phyloP scores from a whole-genome alignment of 2,797 vertebrate genomes.

The Aulostomus chinensis region DNA sequence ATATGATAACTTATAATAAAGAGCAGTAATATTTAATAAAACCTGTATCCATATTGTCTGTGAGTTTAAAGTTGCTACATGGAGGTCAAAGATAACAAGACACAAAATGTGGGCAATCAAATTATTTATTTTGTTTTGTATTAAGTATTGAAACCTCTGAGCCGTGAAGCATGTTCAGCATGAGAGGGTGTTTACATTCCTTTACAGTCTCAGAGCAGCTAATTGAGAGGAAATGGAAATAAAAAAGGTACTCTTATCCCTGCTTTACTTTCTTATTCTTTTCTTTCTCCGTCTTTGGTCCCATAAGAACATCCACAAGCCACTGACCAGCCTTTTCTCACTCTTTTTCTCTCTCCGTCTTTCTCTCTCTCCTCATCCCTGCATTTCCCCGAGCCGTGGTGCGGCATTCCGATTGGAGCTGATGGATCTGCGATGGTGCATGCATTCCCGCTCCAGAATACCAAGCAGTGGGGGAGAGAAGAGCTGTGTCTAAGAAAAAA shows the following conservation, averaged over 20 bases:
- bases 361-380: slow-evolving; percentile 58
- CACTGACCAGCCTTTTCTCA: slow-evolving; percentile 58
- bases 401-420: slow-evolving; percentile 72
- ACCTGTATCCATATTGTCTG: no score
- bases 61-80: no score
- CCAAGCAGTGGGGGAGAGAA: slow-evolving; percentile 73
- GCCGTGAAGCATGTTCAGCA: slow-evolving; percentile 14
- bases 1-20: no score
- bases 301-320: slow-evolving; percentile 60
- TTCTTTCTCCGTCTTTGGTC: slow-evolving; percentile 40
- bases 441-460: slow-evolving; percentile 75
- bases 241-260: slow-evolving; percentile 17
- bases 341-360: slow-evolving; percentile 1
- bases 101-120: neutral
- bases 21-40: no score
- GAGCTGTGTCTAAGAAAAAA: slow-evolving; percentile 77
- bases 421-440: slow-evolving; percentile 80
- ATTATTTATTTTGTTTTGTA: no score
- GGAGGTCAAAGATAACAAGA: no score
- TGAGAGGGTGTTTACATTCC: slow-evolving; percentile 3
- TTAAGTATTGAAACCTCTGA: slow-evolving; percentile 6
- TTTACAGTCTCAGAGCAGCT: slow-evolving; percentile 24
- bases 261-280: neutral
- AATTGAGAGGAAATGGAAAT: slow-evolving; percentile 36
- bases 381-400: slow-evolving; percentile 63